Evolutionary conservation across 2,113 vertebrate genomes (phyloP).

Genomic region (Dermatemys mawii): DNA sequence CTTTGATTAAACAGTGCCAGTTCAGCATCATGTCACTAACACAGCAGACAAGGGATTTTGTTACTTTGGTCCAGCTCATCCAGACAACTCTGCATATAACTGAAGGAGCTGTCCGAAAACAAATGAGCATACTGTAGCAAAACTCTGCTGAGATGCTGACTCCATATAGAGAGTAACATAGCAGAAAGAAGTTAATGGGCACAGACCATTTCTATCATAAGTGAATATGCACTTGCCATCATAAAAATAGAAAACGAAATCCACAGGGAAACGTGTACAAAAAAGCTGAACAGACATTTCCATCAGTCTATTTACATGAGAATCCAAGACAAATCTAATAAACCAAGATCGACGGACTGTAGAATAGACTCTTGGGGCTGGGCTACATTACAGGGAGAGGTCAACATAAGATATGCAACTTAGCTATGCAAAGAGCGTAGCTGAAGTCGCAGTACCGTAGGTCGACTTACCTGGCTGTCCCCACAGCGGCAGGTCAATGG

Average conservation of each 20-base stretch:
- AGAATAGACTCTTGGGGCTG: constrained; percentile 45
- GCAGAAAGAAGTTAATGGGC: background rate
- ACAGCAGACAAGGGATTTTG: background rate
- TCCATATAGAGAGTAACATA: background rate
- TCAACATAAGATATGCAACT: no score
- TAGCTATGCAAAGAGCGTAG: no score
- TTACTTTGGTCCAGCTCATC: background rate
- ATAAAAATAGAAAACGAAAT: constrained; percentile 39
- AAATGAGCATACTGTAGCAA: constrained; percentile 2
- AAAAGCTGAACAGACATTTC: constrained; percentile 45
- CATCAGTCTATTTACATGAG: background rate
- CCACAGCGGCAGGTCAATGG: no score
- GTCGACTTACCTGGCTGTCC: no score
- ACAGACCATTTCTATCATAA: background rate
- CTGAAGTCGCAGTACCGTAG: no score
- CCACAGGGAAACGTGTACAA: background rate
- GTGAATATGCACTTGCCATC: constrained; percentile 6
- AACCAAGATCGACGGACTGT: constrained; percentile 11
- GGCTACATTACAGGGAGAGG: no score
- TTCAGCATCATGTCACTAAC: rapidly evolving
- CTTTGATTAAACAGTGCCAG: background rate
- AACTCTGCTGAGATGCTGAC: background rate
- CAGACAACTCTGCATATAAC: background rate
- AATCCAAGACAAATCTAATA: constrained; percentile 42
- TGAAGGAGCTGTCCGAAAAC: background rate